These are phyloP conservation scores for Heloderma charlesbogerti DNA, from an alignment of 2,113 vertebrate species.

Conservation along the genomic window DNA sequence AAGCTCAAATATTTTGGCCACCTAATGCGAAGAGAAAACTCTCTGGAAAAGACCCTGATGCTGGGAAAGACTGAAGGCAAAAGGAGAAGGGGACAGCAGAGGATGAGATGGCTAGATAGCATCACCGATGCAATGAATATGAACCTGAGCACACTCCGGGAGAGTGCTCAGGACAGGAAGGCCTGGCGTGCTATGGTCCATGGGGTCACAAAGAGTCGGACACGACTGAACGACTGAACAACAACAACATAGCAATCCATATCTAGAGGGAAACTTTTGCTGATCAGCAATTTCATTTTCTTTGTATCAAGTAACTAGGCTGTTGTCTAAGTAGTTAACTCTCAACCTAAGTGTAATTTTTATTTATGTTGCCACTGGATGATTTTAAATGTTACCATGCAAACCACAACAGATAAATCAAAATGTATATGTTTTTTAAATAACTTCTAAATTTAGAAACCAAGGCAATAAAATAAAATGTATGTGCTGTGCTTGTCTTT, in stretches of 20 bases:
- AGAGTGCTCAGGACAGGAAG: too few species aligned
- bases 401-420: constrained; percentile 1
- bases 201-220: too few species aligned
- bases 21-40: too few species aligned
- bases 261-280: background rate
- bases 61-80: too few species aligned
- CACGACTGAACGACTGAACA: too few species aligned
- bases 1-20: too few species aligned
- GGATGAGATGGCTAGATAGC: too few species aligned
- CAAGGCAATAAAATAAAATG: constrained; percentile 33
- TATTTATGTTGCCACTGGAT: constrained; percentile 1
- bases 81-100: too few species aligned
- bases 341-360: background rate
- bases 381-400: background rate
- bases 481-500: constrained; percentile 25
- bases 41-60: too few species aligned
- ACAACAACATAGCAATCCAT: background rate
- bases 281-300: background rate
- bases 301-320: background rate
- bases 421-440: constrained; percentile 21
- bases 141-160: too few species aligned
- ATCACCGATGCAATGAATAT: too few species aligned
- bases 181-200: too few species aligned
- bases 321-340: background rate
- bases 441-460: constrained; percentile 23